Evolutionary conservation across 2,888 invertebrate genomes (phyloP), one percentile per base, ranked within the genome.

Genomic region (Rotaria socialis): DNA sequence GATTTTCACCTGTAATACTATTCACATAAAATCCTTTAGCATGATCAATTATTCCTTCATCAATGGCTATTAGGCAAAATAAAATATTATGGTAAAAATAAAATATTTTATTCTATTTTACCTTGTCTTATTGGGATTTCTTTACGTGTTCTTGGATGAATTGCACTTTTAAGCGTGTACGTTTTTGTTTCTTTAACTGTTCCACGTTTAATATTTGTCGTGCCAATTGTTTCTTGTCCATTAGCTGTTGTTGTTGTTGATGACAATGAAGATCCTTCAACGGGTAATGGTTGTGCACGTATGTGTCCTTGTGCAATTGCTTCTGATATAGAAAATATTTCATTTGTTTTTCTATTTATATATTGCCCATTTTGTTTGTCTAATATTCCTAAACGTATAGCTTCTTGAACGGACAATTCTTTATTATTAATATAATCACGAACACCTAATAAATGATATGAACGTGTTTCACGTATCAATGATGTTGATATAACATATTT

Each of bases 381-480:
- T 10, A 87, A 35, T 16, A 87, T 84, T 16, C 87, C 87, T 16
- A 84, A 84, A 27, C 35, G 16, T 43, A 87, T 87, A 24, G 87
- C 87, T 67, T 87, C 87, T 75, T 85, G 85, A 6, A 87, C 80
- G 24, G 85, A 16, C 43, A 87, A 74, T 52, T 87, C 87, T 27
- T 87, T 85, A 52, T 87, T 86, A 55, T 75, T 80, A 35, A 52
- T 11, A 52, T 85, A 67, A 74, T 86, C 86, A 27, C 43, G 67
- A 19, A 86, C 86, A 27, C 85, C 87, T 24, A 87, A 19, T 60
- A 87, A 67, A 80, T 87, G 85, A 55, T 85, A 87, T 10, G 87
- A 87, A 56, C 80, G 74, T 27, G 87, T 87, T 80, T 87, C 87
- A 41, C 87, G 75, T 27, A 87, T 87, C 22, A 87, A 56, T 56